Base-by-base conservation (phyloP, 2,888 invertebrate species). In the Agrotis clavis region DNA sequence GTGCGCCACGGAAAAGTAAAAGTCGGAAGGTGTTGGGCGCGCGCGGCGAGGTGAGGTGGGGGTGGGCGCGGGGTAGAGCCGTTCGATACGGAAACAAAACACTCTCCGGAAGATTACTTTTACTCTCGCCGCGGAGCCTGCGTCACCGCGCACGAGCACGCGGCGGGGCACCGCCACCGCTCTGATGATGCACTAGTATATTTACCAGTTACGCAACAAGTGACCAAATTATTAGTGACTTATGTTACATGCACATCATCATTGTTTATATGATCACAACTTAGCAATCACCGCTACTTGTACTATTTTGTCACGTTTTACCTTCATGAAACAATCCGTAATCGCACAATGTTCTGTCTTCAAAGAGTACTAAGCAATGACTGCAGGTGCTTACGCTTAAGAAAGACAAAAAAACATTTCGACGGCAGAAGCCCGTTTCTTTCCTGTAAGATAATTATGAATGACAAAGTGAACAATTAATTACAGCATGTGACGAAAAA, bases 31-130 rank as follows among this genome's bases (percentile, higher is more conserved):
- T 81, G 86, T 71, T 67, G 74, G 67, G 74, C 71, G 84, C 56
- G 78, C 63, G 74, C 67, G 76, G 41, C 71, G 60, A 7, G 76
- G 53, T 66, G 67, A 13, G 30, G 30, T 9, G 69, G 77, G 68
- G 66, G 75, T 41, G 81, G 63, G 77, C 65, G 67, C 72, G 70
- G 77, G 76, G 11, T 41, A 41, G 72, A 69, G 77, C 81, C 82
- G 82, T 41, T 41, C 71, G 77, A 92, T 86, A 90, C 93, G 95
- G 94, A 93, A 94, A 90, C 88, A 79, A 93, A 94, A 90, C 88
- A 79, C 83, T 86, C 83, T 86, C 83, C 93, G 93, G 93, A 93
- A 93, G 92, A 94, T 90, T 90, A 94, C 94, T 95, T 94, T 94
- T 95, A 95, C 94, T 95, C 94, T 95, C 93, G 85, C 88, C 64